Evolutionary conservation across 2,888 invertebrate genomes (phyloP), one percentile per base, ranked within the genome.

Genomic region (Pyrrhia umbra): DNA sequence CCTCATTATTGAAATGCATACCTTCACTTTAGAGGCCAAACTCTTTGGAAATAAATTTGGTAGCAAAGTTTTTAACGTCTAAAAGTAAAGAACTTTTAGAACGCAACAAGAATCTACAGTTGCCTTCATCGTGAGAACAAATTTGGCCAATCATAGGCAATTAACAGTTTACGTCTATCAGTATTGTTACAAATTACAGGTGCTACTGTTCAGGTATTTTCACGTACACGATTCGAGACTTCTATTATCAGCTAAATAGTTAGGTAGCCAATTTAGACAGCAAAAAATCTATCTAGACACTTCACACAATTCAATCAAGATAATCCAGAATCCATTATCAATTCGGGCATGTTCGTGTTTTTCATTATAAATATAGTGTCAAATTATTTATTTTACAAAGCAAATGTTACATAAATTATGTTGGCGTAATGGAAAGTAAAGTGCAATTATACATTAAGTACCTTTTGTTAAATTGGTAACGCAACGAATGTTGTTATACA

Each of bases 401-500:
- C 59, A 73, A 81, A 80, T 49, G 78, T 77, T 77, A 75, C 64
- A 75, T 79, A 81, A 81, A 76, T 76, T 68, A 79, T 65, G 67
- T 70, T 64, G 60, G 61, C 66, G 65, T 40, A 79, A 81, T 81
- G 81, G 84, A 86, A 83, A 82, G 82, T 83, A 63, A 66, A 62
- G 46, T 68, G 68, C 64, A 80, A 80, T 81, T 81, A 77, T 66
- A 79, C 68, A 68, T 74, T 69, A 79, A 80, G 59, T 79, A 69
- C 68, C 79, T 76, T 79, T 79, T 79, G 80, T 77, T 81, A 63
- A 46, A 56, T 74, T 68, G 50, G 63, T 56, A 68, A 62, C 47
- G 56, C 50, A 54, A 63, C 64, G 43, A 73, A 70, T 77, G 25
- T 39, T 72, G 60, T 68, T 72, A 58, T 74, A 70, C 76, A 79